Percentiles rank a stretch among this genome's conserved stretches.
These are phyloP conservation scores for Ophioninae sp. DNA, from an alignment of 2,888 invertebrate genomes.

Conservation along the genomic window DNA sequence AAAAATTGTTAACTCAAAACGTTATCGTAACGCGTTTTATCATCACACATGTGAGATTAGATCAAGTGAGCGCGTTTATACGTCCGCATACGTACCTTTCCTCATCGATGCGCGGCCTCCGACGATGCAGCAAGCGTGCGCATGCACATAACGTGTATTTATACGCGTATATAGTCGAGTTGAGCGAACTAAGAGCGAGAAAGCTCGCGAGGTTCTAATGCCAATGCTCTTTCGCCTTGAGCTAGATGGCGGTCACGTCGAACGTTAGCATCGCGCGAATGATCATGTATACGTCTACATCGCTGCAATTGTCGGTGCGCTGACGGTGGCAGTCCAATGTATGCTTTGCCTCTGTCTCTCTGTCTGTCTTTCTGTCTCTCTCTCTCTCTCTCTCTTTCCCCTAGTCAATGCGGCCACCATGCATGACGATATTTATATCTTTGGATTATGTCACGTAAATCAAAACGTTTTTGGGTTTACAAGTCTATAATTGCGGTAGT, in stretches of 20 bases:
- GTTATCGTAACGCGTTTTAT: constrained; percentile 35
- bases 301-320: neutral
- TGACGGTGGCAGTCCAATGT: constrained; percentile 31
- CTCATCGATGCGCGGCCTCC: constrained; percentile 23
- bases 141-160: constrained; percentile 43
- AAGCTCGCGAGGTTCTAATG: constrained; percentile 70
- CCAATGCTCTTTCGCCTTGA: constrained; percentile 76
- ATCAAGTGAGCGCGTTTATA: neutral
- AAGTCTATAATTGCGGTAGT: no score
- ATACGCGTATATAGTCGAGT: constrained; percentile 41
- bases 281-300: constrained; percentile 21
- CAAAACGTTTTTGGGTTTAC: no score
- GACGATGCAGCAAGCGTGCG: constrained; percentile 46
- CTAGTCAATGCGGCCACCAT: constrained; percentile 47
- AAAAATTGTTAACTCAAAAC: constrained; percentile 27
- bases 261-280: constrained; percentile 70
- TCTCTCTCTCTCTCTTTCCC: constrained; percentile 1
- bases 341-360: neutral
- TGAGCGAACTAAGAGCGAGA: constrained; percentile 65
- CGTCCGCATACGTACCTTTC: neutral
- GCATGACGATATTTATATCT: constrained; percentile 25
- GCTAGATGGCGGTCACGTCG: constrained; percentile 74
- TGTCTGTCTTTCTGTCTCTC: no score
- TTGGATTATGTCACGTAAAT: neutral
- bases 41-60: constrained; percentile 1